Evolutionary conservation across 2,888 invertebrate genomes (phyloP).

Genomic region (Lumbricus terrestris): DNA sequence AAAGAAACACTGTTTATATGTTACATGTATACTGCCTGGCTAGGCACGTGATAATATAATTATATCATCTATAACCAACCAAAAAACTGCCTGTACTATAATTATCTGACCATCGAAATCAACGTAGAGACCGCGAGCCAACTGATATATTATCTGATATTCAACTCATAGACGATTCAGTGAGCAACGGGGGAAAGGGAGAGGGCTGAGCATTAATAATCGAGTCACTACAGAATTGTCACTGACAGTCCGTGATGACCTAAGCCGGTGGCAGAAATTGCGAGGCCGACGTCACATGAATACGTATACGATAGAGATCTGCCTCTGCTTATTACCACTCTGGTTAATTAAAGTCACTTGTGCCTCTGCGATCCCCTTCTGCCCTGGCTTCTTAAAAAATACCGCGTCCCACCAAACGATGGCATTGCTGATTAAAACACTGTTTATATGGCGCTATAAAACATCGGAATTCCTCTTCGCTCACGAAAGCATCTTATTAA

Average conservation of each 20-base stretch:
- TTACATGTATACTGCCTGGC: too few relatives aligned
- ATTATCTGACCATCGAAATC: neutral
- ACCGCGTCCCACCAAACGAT: neutral
- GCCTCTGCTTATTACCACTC: neutral
- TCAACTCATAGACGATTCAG: neutral
- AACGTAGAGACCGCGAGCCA: neutral
- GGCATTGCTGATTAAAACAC: neutral
- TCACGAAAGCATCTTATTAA: neutral
- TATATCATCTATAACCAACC: too few relatives aligned
- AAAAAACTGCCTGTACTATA: too few relatives aligned
- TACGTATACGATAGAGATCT: neutral
- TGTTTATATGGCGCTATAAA: neutral
- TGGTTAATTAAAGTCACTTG: conserved; percentile 3
- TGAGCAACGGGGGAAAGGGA: too few relatives aligned
- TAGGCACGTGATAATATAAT: too few relatives aligned
- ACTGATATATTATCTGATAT: neutral
- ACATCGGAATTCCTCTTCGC: neutral
- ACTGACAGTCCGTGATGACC: neutral
- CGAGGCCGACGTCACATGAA: neutral
- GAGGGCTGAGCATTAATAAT: too few relatives aligned
- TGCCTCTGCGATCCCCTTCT: neutral
- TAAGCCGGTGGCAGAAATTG: neutral
- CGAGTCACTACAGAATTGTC: neutral
- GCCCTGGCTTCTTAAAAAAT: neutral
- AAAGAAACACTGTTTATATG: too few relatives aligned